phyloP scores from a whole-genome alignment of 2,113 vertebrate species.

The Sapajus apella region DNA sequence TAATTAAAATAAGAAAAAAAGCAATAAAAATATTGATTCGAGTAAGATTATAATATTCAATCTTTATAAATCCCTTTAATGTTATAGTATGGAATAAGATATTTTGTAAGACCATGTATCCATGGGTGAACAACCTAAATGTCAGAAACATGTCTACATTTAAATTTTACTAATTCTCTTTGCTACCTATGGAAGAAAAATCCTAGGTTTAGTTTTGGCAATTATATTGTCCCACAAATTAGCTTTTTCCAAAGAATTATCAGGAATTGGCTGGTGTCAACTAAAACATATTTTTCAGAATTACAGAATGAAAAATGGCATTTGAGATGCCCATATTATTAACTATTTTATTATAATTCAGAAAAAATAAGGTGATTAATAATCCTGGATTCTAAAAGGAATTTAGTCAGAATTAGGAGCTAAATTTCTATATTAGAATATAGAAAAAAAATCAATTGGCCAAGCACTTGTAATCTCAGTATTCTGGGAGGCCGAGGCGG shows the following conservation, averaged over 20 bases:
- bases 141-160: neutral
- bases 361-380: neutral
- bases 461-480: too few relatives aligned
- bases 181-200: neutral
- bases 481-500: too few relatives aligned
- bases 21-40: neutral
- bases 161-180: neutral
- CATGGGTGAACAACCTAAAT: neutral
- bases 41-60: neutral
- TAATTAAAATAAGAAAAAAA: constrained; percentile 37
- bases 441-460: neutral
- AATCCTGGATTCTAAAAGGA: neutral
- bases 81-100: neutral
- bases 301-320: neutral
- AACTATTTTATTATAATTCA: neutral
- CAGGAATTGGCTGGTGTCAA: neutral
- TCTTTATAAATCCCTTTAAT: constrained; percentile 8
- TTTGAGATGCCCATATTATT: neutral
- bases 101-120: neutral
- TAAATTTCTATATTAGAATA: neutral
- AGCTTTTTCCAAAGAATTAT: neutral
- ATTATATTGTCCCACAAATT: neutral
- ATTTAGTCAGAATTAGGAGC: neutral
- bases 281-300: neutral
- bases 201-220: neutral